Evolutionary conservation across 2,888 invertebrate genomes (phyloP).

Genomic region (Heterodera filipjevi): DNA sequence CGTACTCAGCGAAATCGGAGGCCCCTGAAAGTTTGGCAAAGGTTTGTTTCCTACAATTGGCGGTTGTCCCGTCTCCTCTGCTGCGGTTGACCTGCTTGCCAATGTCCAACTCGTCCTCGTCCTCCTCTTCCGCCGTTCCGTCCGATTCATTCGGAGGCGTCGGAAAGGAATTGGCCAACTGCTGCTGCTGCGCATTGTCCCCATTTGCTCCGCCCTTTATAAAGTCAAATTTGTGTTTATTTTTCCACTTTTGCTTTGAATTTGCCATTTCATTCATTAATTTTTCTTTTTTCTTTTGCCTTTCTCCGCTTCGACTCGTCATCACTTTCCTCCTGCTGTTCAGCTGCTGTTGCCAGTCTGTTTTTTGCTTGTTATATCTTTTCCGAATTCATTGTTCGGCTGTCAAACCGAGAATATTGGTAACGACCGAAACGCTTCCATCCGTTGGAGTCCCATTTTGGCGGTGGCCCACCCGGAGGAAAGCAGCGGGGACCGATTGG

Average conservation of each 20-base stretch:
- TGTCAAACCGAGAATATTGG: slow-evolving; percentile 17
- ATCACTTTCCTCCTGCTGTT: slow-evolving; percentile 1
- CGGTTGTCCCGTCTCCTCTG: neutral
- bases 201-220: no score
- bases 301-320: neutral
- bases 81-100: slow-evolving; percentile 8
- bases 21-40: slow-evolving; percentile 6
- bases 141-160: slow-evolving; percentile 27
- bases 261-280: neutral
- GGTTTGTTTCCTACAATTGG: neutral
- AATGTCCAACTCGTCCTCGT: slow-evolving; percentile 19
- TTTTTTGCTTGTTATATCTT: no score
- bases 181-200: neutral
- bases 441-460: slow-evolving; percentile 16
- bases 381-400: neutral
- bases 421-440: slow-evolving; percentile 26
- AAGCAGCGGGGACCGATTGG: slow-evolving; percentile 23
- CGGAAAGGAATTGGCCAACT: slow-evolving; percentile 22
- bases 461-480: slow-evolving; percentile 25
- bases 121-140: neutral
- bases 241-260: neutral
- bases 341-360: slow-evolving; percentile 7
- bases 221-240: no score
- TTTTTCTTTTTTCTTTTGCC: neutral
- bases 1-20: slow-evolving; percentile 46